A percentile compares a stretch with the other conserved stretches of the same genome.
Evolutionary conservation across 2,888 invertebrate species (phyloP).

Genomic region (Aspidiotus destructor): DNA sequence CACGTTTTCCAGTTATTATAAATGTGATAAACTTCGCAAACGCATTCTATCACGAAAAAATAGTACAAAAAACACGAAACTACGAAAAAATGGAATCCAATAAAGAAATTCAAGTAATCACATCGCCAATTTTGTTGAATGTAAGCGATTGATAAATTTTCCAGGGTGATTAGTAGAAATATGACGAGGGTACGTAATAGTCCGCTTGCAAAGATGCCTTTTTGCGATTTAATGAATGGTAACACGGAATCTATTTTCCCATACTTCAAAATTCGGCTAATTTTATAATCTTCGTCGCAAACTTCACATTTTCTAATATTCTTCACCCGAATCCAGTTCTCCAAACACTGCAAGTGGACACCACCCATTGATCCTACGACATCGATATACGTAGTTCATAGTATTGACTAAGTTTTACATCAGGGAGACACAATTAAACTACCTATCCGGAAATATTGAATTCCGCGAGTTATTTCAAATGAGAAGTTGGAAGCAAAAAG

Average conservation of each 20-base stretch:
- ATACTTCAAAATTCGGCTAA: conserved; percentile 19
- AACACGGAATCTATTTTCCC: conserved; percentile 7
- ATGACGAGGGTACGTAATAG: conserved; percentile 3
- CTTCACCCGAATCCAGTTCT: conserved; percentile 25
- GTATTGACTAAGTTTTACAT: too few species aligned
- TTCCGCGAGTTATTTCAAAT: too few species aligned
- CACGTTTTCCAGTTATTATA: conserved; percentile 14
- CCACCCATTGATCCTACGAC: conserved; percentile 23
- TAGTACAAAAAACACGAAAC: conserved; percentile 18
- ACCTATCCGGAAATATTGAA: too few species aligned
- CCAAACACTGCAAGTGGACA: conserved; percentile 18
- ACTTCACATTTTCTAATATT: conserved; percentile 24
- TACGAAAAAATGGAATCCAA: conserved; percentile 12
- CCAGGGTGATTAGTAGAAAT: background rate
- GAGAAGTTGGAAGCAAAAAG: background rate
- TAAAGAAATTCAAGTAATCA: conserved; percentile 10
- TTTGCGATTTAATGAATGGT: conserved; percentile 14
- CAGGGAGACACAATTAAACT: too few species aligned
- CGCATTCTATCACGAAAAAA: conserved; percentile 15
- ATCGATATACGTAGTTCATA: background rate
- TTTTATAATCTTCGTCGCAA: conserved; percentile 20
- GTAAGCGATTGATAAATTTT: background rate
- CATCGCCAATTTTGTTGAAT: background rate
- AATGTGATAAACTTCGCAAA: conserved; percentile 18
- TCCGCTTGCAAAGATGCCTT: background rate